These are phyloP conservation scores for Lagorchestes hirsutus DNA, from an alignment of 2,797 vertebrate genomes.

Conservation along the genomic window DNA sequence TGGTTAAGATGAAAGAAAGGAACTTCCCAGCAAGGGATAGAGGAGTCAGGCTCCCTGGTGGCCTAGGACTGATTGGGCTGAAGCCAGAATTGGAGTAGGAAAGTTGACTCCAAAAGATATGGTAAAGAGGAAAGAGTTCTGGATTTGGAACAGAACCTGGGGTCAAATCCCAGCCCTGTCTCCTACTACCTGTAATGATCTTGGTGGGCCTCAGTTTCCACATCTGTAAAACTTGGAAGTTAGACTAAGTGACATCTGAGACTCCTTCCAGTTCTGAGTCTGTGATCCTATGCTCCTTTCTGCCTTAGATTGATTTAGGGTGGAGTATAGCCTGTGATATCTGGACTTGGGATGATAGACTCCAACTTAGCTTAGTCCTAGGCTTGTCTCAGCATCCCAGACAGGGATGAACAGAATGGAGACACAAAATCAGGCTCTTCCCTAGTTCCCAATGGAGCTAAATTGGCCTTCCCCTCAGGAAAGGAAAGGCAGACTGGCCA, in stretches of 20 bases:
- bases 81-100: neutral
- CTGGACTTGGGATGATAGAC: neutral
- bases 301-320: neutral
- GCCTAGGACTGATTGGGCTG: neutral
- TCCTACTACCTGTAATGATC: neutral
- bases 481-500: neutral
- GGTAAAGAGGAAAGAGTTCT: neutral
- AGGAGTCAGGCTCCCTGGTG: neutral
- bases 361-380: neutral
- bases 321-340: too few relatives aligned
- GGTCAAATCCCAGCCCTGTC: neutral
- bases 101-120: neutral
- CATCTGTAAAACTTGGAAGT: neutral
- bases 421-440: neutral
- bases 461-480: neutral
- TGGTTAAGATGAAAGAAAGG: neutral
- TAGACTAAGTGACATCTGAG: neutral
- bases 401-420: neutral
- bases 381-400: neutral
- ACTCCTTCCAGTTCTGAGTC: neutral
- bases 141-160: neutral
- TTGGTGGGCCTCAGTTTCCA: neutral
- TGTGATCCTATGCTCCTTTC: neutral
- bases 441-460: neutral
- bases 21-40: neutral